Conservation (phyloP, 2,888 invertebrate genomes). For the Ochropacha duplaris region DNA sequence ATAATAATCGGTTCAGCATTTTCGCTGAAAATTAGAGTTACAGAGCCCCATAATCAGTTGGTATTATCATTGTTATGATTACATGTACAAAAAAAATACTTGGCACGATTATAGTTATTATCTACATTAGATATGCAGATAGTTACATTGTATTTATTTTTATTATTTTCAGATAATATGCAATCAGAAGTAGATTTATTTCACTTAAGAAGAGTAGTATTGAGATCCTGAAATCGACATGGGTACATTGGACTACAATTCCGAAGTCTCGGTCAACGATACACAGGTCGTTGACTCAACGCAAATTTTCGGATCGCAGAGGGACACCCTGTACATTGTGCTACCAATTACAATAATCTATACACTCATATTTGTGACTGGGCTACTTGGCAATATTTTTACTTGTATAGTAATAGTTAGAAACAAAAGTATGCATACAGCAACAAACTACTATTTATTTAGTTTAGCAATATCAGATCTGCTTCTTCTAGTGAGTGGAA, state of each 20-base stretch:
- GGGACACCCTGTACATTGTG: conserved; percentile 84
- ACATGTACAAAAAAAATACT: too few species aligned
- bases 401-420: conserved; percentile 93
- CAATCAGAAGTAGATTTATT: neutral
- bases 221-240: neutral
- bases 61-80: too few species aligned
- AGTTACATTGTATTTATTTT: neutral
- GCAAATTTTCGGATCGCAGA: conserved; percentile 65
- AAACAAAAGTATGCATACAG: conserved; percentile 92
- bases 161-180: neutral
- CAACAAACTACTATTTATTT: conserved; percentile 92
- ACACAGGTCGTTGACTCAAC: conserved; percentile 51
- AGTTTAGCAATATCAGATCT: conserved; percentile 93
- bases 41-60: too few species aligned
- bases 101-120: too few species aligned
- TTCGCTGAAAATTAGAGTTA: too few species aligned
- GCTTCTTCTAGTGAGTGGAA: conserved; percentile 88
- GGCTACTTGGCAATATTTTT: conserved; percentile 90
- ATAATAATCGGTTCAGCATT: too few species aligned
- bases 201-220: neutral
- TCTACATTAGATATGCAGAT: too few species aligned
- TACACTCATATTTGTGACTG: conserved; percentile 89
- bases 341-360: conserved; percentile 90
- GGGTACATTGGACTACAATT: neutral
- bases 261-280: conserved; percentile 15